These are phyloP conservation scores for Desmodus rotundus DNA, from an alignment of 2,113 vertebrate genomes.

Conservation along the genomic window DNA sequence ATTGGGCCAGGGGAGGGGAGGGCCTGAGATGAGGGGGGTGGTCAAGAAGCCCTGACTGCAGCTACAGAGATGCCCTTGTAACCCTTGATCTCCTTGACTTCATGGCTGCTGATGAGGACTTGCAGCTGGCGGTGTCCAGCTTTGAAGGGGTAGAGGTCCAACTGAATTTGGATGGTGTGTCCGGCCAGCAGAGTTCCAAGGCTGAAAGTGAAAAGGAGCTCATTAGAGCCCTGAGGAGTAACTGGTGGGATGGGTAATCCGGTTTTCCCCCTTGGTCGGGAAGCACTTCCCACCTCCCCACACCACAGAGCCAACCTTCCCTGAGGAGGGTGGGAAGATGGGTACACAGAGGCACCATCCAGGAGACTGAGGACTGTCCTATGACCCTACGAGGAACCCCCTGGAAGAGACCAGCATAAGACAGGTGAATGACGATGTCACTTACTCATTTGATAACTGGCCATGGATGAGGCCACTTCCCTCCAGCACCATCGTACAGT, in stretches of 20 bases:
- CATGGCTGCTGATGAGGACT: slow-evolving; percentile 59
- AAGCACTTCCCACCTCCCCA: background rate
- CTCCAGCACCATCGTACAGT: slow-evolving; percentile 58
- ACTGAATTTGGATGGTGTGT: slow-evolving; percentile 12
- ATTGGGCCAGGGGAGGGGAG: background rate
- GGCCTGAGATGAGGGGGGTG: rapidly evolving
- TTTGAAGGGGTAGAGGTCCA: slow-evolving; percentile 66
- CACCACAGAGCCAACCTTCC: background rate
- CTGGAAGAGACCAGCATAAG: background rate
- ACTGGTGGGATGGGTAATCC: background rate
- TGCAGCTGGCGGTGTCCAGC: slow-evolving; percentile 62
- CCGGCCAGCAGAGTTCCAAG: slow-evolving; percentile 61
- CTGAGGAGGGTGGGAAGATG: background rate
- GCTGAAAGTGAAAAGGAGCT: slow-evolving; percentile 39
- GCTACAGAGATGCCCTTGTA: slow-evolving; percentile 56
- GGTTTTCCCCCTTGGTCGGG: background rate
- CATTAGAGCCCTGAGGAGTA: background rate
- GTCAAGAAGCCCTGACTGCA: slow-evolving; percentile 8
- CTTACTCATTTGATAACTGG: slow-evolving; percentile 60
- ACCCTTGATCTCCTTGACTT: slow-evolving; percentile 73
- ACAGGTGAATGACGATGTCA: background rate
- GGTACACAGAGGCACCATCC: background rate
- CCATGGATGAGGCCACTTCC: slow-evolving; percentile 67
- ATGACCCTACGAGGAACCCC: background rate
- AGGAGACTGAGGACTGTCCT: background rate